Evolutionary conservation across 2,888 invertebrate species (phyloP).

Genomic region (Nephrotoma flavescens): DNA sequence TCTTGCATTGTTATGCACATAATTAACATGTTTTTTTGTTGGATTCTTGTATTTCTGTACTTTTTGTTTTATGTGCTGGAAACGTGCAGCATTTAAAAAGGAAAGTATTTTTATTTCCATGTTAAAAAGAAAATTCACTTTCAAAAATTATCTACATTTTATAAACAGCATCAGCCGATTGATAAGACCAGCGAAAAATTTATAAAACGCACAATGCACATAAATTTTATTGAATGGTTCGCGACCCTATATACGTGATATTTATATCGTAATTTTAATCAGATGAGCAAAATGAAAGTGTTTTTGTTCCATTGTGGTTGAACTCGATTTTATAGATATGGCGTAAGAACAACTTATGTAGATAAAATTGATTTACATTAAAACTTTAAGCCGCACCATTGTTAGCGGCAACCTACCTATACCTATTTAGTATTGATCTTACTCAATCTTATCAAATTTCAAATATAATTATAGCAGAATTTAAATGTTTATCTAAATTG

Average conservation of each 20-base stretch:
- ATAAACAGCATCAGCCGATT: not conserved
- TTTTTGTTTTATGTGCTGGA: not conserved
- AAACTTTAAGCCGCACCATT: no score
- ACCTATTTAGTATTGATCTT: no score
- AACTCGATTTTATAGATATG: not conserved
- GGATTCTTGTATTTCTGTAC: not conserved
- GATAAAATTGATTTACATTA: no score
- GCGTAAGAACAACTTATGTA: no score
- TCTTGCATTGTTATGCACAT: not conserved
- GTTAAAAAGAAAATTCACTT: not conserved
- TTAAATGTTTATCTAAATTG: no score
- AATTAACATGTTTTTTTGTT: not conserved
- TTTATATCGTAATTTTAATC: not conserved
- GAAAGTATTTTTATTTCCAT: not conserved
- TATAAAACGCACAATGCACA: not conserved
- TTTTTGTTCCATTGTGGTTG: not conserved
- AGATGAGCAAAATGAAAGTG: not conserved
- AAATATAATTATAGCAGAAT: no score
- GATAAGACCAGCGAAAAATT: not conserved
- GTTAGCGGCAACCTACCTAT: no score
- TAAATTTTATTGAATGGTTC: not conserved
- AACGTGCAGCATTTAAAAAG: not conserved
- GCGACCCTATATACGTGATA: not conserved
- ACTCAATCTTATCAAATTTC: no score
- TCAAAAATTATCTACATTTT: not conserved